Base-by-base conservation (phyloP, 2,797 vertebrate genomes). In the Acanthornis magna region DNA sequence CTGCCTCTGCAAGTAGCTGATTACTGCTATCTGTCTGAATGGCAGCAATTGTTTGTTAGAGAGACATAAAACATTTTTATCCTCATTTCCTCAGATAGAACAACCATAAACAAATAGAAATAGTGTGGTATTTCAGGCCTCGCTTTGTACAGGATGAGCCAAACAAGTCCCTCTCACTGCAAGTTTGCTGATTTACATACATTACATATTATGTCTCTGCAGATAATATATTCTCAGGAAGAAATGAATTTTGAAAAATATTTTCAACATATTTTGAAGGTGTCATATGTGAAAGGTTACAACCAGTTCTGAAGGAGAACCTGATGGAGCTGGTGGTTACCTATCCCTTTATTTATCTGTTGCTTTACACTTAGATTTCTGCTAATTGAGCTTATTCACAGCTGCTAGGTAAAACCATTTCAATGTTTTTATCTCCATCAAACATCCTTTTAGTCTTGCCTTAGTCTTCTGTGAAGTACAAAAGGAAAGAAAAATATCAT, bases 11-110 rank as follows among this genome's bases (percentile, higher is more conserved):
- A 91, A 68, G 48, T 36, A 91, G 34, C 54, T 87, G 74, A 74
- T 96, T 73, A 95, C 85, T 67, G 34, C 45, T 88, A 21, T 81
- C 76, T 74, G 10, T 89, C 76, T 73, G 55, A 95, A 82, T 87
- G 60, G 45, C 55, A 88, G 67, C 5, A 1, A 54, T 57, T 84
- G 48, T 79, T 92, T 74, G 36, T 74, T 91, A 53, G 58, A 68
- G 50, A 85, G 66, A 43, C 0, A 0, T 77, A 36, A 87, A 55
- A 68, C 18, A 26, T 84, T 84, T 91, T 88, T 67, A 43, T 83
- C 51, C 84, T 91, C 42, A 10, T 89, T 92, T 85, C 73, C 79
- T 78, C 60, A 51, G 30, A 60, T 5, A 86, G 51, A 84, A 45
- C 43, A 88, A 32, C 48, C 16, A 22, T 67, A 91, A 88, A 58